These are phyloP conservation scores for Hypolimnas misippus DNA, from an alignment of 2,888 invertebrate species.

Conservation along the genomic window DNA sequence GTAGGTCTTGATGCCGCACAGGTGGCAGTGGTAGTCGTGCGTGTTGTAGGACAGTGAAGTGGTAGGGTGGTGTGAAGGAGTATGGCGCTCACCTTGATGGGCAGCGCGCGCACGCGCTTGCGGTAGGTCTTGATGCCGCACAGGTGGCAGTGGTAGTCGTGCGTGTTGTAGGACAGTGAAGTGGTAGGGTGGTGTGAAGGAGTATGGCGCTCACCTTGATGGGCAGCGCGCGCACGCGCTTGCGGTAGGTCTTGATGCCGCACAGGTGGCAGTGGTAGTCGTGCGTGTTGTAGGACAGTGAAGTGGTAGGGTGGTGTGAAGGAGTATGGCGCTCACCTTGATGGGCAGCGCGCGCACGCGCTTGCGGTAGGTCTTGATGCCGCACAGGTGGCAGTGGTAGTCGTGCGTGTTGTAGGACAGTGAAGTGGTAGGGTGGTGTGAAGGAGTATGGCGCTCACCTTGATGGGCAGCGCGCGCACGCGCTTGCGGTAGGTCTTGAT, in stretches of 20 bases:
- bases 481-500: constrained; percentile 95
- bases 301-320: neutral
- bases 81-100: constrained; percentile 86
- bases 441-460: constrained; percentile 70
- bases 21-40: constrained; percentile 96
- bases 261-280: constrained; percentile 97
- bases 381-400: constrained; percentile 96
- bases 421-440: neutral
- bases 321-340: constrained; percentile 76
- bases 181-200: neutral
- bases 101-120: constrained; percentile 92
- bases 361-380: constrained; percentile 94
- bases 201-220: constrained; percentile 85
- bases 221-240: constrained; percentile 92
- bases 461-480: constrained; percentile 92
- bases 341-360: constrained; percentile 93
- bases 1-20: constrained; percentile 95
- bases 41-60: constrained; percentile 93
- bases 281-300: constrained; percentile 95
- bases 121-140: constrained; percentile 96
- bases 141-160: constrained; percentile 96
- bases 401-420: constrained; percentile 96
- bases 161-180: constrained; percentile 95
- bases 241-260: constrained; percentile 94
- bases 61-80: neutral